Percentiles rank a stretch among this genome's conserved stretches.
Evolutionary conservation across 2,888 invertebrate genomes (phyloP).

Genomic region (Acanthopleura granulata): DNA sequence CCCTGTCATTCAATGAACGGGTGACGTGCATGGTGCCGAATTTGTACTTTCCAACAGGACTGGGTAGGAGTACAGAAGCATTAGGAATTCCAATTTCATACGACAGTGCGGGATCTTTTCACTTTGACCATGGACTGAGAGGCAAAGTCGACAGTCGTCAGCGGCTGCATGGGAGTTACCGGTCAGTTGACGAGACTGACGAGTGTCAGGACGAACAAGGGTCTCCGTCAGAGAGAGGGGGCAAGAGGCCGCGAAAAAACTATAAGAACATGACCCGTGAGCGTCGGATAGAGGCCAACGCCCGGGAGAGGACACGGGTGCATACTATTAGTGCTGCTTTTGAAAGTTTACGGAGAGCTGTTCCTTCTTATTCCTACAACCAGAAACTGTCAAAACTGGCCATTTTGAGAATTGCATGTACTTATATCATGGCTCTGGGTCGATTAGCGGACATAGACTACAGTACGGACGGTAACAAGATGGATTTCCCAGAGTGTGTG

Average conservation of each 20-base stretch:
- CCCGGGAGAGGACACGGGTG: conserved; percentile 90
- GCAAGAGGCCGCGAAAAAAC: conserved; percentile 72
- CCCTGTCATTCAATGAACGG: background rate
- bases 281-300: conserved; percentile 93
- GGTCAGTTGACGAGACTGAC: conserved; percentile 24
- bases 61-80: conserved; percentile 6
- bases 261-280: conserved; percentile 97
- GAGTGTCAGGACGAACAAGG: conserved; percentile 17
- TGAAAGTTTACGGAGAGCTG: conserved; percentile 85
- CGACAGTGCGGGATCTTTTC: background rate
- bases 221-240: conserved; percentile 23
- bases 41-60: background rate
- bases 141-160: background rate
- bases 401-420: conserved; percentile 91
- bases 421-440: conserved; percentile 90
- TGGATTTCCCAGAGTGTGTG: conserved; percentile 82
- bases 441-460: conserved; percentile 81
- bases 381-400: conserved; percentile 94
- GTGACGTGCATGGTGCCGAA: conserved; percentile 2
- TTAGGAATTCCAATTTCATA: background rate
- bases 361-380: conserved; percentile 92
- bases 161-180: conserved; percentile 9
- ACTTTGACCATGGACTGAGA: conserved; percentile 14
- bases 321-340: conserved; percentile 97
- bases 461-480: conserved; percentile 75